phyloP scores from a whole-genome alignment of 2,797 vertebrate species.

The Smutsia gigantea region DNA sequence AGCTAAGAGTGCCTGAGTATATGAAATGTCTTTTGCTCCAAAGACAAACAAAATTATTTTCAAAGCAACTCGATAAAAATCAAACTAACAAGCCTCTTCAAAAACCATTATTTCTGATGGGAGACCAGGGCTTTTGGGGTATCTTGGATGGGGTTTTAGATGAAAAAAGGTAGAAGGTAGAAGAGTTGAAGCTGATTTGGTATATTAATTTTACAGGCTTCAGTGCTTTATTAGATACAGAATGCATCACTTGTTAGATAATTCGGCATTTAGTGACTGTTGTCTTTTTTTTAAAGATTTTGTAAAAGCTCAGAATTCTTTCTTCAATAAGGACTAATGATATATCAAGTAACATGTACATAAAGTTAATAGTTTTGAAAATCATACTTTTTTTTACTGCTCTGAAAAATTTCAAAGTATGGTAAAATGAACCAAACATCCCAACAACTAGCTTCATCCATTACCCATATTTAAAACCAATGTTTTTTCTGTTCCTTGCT shows the following conservation, averaged over 20 bases:
- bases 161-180: background rate
- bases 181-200: background rate
- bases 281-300: slow-evolving; percentile 85
- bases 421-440: background rate
- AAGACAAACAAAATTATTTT: background rate
- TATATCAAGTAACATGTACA: slow-evolving; percentile 87
- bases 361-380: background rate
- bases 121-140: background rate
- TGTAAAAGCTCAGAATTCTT: slow-evolving; percentile 93
- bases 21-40: background rate
- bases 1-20: background rate
- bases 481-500: background rate
- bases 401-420: background rate
- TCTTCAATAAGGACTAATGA: slow-evolving; percentile 91
- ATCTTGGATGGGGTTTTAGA: background rate
- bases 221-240: background rate
- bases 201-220: background rate
- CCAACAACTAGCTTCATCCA: background rate
- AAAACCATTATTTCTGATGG: background rate
- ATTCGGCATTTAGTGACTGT: background rate
- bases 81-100: background rate
- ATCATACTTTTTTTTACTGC: background rate
- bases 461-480: background rate
- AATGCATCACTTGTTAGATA: background rate
- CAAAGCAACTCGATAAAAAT: background rate